Evolutionary conservation across 23 tunicate genomes (phyloP), one percentile per base, ranked within the genome.

Genomic region (Corella eumyota): DNA sequence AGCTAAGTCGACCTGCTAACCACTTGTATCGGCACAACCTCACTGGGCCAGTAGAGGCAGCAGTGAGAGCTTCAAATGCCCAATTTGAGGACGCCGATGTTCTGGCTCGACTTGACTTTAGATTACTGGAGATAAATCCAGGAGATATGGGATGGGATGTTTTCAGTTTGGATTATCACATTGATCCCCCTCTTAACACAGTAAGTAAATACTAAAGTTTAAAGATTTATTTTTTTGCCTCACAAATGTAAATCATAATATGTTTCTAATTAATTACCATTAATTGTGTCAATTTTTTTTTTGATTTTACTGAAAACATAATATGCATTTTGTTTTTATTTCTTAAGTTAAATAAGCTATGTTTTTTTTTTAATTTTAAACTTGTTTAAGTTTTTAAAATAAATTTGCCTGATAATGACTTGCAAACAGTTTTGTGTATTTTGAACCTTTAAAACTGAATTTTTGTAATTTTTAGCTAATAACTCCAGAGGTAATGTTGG

Each of bases 131-230:
- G 48, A 78, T 76, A 38, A 92, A 92, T 49, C 88, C 88, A 9
- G 98, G 98, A 6, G 98, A 92, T 61, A 54, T 56, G 21, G 98
- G 98, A 2, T 92, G 98, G 98, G 88, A 92, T 56, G 85, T 92
- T 1, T 92, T 92, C 67, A 81, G 84, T 59, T 66, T 90, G 19
- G 91, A 92, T 47, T 92, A 83, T 45, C 86, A 81, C 73, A 67
- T 83, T 9, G 75, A 81, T 65, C 85, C 83, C 21, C 98, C 98
- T 13, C 71, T 92, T 3, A 76, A 66, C 50, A 92, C 98, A 1
- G 79, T 92, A 32, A 40, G 66, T n/a, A 2, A 40, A 40, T 11
- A 9, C n/a, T n/a, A n/a, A n/a, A n/a, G n/a, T n/a, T n/a, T 54
- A 54, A 19, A 9, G 9, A 17, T 20, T 54, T 17, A 9, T 9